Evolutionary conservation across 2,888 invertebrate species (phyloP), one percentile per base, ranked within the genome.

Genomic region (Caenorhabditis zanzibari): DNA sequence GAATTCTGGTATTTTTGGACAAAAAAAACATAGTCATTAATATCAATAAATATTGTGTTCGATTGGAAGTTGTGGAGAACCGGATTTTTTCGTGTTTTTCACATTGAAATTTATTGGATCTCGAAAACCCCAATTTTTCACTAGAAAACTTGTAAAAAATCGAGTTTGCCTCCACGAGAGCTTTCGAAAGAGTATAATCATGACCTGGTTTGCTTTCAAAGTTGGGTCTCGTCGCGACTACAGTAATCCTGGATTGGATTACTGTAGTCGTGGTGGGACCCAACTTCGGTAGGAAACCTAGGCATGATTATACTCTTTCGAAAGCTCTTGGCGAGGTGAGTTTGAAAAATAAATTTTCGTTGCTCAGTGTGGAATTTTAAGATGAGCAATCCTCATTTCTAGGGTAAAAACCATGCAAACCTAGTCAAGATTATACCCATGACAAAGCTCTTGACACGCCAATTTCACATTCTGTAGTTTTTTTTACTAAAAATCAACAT

Each of bases 11-110:
- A 47, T 44, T 63, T 63, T 63, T 63, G n/a, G 26, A 24, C 24
- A 10, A 24, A 54, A 54, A 54, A 54, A 54, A 54, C 14, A 61
- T 16, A n/a, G 63, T 44, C 63, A 63, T 63, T 26, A 44, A 63
- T 63, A 44, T n/a, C 44, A 63, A 63, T 63, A 59, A 38, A 38
- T 59, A 14, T 38, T 59, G 38, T 38, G 35, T 5, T 59, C n/a
- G 12, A 24, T 22, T 24, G 54, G 7, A 3, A 41, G 26, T n/a
- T 7, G 22, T 14, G 22, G 10, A 16, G 44, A 63, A 63, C 63
- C 44, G 44, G 63, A 28, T 63, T 63, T 63, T 58, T 58, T 32
- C n/a, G n/a, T 16, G n/a, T 47, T 47, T 47, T 12, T 38, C 7
- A 10, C 10, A 38, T 10, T 2, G 10, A 38, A 38, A 38, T 4